Evolutionary conservation across 2,113 vertebrate species (phyloP).

Genomic region (Saguinus imperator): DNA sequence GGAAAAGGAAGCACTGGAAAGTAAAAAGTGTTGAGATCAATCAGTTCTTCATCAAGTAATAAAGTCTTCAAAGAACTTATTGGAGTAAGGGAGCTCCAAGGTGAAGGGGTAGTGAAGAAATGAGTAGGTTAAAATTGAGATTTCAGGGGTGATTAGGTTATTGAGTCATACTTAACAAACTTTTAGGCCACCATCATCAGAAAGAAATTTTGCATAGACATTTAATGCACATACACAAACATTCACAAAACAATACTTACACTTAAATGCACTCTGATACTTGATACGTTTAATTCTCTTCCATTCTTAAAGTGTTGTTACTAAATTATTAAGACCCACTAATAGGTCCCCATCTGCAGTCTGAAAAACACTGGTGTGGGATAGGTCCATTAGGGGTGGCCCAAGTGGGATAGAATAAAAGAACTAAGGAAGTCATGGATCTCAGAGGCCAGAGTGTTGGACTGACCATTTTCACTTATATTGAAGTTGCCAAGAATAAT

Average conservation of each 20-base stretch:
- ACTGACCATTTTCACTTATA: not conserved
- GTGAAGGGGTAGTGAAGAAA: not conserved
- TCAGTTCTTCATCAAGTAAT: not conserved
- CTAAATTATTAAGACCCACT: not conserved
- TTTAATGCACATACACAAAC: not conserved
- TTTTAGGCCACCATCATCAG: not conserved
- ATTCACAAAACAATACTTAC: not conserved
- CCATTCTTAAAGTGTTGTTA: not conserved
- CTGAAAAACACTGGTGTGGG: not conserved
- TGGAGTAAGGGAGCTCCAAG: not conserved
- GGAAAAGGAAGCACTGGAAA: not conserved
- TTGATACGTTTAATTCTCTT: not conserved
- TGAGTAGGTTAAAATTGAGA: not conserved
- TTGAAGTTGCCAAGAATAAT: not conserved
- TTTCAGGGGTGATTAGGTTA: not conserved
- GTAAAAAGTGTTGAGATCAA: not conserved
- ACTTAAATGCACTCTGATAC: not conserved
- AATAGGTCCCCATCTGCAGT: not conserved
- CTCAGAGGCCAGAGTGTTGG: not conserved
- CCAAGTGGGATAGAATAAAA: not conserved
- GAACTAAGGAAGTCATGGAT: not conserved
- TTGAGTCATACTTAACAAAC: not conserved
- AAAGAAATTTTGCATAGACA: not conserved
- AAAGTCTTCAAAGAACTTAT: not conserved
- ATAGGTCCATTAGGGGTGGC: not conserved